Evolutionary conservation across 2,888 invertebrate species (phyloP), one percentile per base, ranked within the genome.

Genomic region (Syrphus vitripennis): DNA sequence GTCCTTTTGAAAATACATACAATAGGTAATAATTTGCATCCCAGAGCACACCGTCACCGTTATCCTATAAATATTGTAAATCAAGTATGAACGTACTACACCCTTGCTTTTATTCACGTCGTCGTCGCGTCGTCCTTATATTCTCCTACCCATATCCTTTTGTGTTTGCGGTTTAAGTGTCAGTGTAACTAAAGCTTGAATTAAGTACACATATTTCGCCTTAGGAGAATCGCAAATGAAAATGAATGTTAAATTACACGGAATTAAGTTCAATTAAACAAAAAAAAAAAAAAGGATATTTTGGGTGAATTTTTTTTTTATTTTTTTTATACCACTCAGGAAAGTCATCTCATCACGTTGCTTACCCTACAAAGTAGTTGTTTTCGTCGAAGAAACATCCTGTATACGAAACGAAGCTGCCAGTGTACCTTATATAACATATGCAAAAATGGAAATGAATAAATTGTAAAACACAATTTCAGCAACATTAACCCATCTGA

Each of bases 221-320:
- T 24, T 19, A 65, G 29, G 71, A n/a, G n/a, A 67, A 55, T 37
- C 42, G 24, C 59, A 55, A 84, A 80, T 71, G 76, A 81, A 59
- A 86, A 72, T 74, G 77, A 77, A 86, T 72, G 76, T 77, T 84
- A 81, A 84, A 84, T 84, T 84, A 84, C 86, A 82, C 45, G 74
- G 81, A 81, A 86, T 86, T 76, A 84, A 84, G 84, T 81, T 81
- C 84, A 84, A 76, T 84, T 84, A 84, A n/a, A n/a, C n/a, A n/a
- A n/a, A n/a, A n/a, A n/a, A n/a, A n/a, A n/a, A 84, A 84, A 59
- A 84, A 76, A 67, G 61, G 67, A 81, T 75, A 81, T 84, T 84
- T 76, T 53, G 45, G 53, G 65, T 67, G 81, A 84, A 76, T 50
- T 65, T 59, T 71, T 59, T 65, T n/a, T n/a, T n/a, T n/a, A n/a